A percentile compares a stretch with the other conserved stretches of the same genome.
Conservation (phyloP, 2,888 invertebrate species). For the Entomobrya multifasciata region DNA sequence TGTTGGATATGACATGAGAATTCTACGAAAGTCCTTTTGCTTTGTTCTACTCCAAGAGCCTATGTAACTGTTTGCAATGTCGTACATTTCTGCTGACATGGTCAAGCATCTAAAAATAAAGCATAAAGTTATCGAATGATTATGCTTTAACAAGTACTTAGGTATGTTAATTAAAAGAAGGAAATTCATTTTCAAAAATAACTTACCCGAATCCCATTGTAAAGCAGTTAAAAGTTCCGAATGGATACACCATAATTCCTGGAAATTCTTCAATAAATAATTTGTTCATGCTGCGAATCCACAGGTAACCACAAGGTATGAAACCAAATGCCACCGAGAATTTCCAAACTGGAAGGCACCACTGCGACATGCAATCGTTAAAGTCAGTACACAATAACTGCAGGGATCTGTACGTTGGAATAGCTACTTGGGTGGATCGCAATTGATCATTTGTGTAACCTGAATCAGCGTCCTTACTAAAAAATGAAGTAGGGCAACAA, state of each 20-base stretch:
- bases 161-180: too few species aligned
- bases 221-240: constrained; percentile 52
- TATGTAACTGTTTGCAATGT: constrained; percentile 55
- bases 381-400: constrained; percentile 37
- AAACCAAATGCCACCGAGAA: constrained; percentile 42
- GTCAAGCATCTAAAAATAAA: constrained; percentile 31
- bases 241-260: constrained; percentile 51
- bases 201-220: constrained; percentile 55
- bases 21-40: constrained; percentile 49
- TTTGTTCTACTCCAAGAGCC: constrained; percentile 60
- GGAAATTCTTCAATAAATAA: constrained; percentile 59
- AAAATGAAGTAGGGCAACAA: too few species aligned
- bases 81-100: constrained; percentile 61
- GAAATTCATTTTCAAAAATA: background rate
- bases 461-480: constrained; percentile 45
- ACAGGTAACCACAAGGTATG: constrained; percentile 57
- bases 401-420: constrained; percentile 39
- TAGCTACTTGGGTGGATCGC: background rate
- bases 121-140: too few species aligned
- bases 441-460: constrained; percentile 18
- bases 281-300: constrained; percentile 62
- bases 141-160: too few species aligned
- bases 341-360: constrained; percentile 55
- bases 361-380: constrained; percentile 29
- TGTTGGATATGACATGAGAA: constrained; percentile 52